These are phyloP conservation scores for Atta colombica DNA, from an alignment of 1,140 invertebrate species.

Conservation along the genomic window DNA sequence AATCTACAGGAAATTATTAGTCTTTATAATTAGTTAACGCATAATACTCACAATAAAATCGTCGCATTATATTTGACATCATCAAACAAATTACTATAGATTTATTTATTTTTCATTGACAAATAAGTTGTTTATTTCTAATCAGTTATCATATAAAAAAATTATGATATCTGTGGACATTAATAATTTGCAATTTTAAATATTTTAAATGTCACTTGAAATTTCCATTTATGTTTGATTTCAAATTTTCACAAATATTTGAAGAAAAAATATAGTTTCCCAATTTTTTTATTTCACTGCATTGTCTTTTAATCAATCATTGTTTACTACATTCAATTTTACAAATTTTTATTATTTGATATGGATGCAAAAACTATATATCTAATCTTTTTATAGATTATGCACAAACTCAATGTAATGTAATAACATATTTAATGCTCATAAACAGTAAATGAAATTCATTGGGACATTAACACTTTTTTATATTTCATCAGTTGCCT, in stretches of 20 bases:
- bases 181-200: not conserved
- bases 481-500: conserved; percentile 30
- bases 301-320: not conserved
- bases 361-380: not conserved
- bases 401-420: not conserved
- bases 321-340: not conserved
- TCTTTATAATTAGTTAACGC: not conserved
- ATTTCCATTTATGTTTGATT: not conserved
- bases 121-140: not conserved
- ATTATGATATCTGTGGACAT: not conserved
- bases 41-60: not conserved
- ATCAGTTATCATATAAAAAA: not conserved
- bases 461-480: not conserved
- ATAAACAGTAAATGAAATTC: not conserved
- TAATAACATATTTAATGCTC: not conserved
- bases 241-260: not conserved
- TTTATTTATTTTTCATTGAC: conserved; percentile 4
- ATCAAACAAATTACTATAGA: not conserved
- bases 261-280: not conserved
- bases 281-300: not conserved
- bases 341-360: not conserved
- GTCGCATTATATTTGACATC: not conserved
- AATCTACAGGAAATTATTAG: not conserved
- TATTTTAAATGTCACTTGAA: conserved; percentile 33
- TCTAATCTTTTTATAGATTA: not conserved